Base-by-base conservation (phyloP, 30 jellyfish, hydroid and myxozoan species). In the Nemopilema nomurai region DNA sequence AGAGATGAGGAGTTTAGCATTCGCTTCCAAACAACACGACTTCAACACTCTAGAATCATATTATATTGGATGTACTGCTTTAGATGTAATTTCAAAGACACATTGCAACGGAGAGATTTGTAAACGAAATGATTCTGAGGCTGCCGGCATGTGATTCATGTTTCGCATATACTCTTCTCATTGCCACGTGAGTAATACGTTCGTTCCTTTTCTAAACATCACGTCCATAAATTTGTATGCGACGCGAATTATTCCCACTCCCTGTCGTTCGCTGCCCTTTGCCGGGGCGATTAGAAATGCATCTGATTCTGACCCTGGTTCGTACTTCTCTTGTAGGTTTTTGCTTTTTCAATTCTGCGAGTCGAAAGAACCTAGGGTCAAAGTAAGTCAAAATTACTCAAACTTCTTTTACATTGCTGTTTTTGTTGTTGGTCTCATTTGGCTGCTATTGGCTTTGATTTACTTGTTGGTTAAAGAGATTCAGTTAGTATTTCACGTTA, bases 101-200 rank as follows among this genome's bases (percentile, higher is more conserved):
- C 65, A 51, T n/a, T 32, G 65, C 51, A 49, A 77, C 29, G 24
- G 87, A 77, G 25, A 20, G 29, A 66, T 28, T 64, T 49, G 23
- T 49, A 28, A 71, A 72, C 80, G 91, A 71, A 57, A 83, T 83
- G 91, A 71, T 69, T 83, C 73, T 71, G 79, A 26, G 57, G 57
- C 57, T 69, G 85, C 79, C 79, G 75, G 62, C 51, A 71, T 71
- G 81, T 72, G 71, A 83, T 71, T 27, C 64, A n/a, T 71, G 76
- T 64, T 31, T 77, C 16, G 29, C 51, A 24, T 83, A 52, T 74
- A 62, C 74, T 78, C 81, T 83, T 78, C 62, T 83, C 30, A 21
- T 83, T 70, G 74, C 86, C 91, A 83, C 85, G 91, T 83, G 86
- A 83, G 91, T 83, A n/a, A n/a, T n/a, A 8, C 31, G 1, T 62